These are phyloP conservation scores for Tryphoninae sp. DNA, from an alignment of 2,888 invertebrate species.

Conservation along the genomic window DNA sequence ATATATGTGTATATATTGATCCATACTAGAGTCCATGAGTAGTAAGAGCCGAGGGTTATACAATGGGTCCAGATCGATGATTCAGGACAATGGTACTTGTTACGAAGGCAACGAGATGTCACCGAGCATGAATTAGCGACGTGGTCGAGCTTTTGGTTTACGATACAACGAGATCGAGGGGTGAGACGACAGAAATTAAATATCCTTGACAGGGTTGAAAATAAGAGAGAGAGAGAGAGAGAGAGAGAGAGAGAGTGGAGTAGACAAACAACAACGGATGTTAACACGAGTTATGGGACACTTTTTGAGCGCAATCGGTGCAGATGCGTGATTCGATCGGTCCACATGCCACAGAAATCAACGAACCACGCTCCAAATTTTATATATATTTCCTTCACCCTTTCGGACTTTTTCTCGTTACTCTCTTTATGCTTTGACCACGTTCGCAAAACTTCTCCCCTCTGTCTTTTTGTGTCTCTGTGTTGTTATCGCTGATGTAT, in stretches of 20 bases:
- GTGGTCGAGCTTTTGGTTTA: slow-evolving; percentile 67
- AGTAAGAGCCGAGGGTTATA: slow-evolving; percentile 58
- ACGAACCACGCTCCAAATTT: slow-evolving; percentile 55
- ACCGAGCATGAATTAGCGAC: slow-evolving; percentile 79
- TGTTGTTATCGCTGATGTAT: not conserved
- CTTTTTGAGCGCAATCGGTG: slow-evolving; percentile 65
- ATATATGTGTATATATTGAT: slow-evolving; percentile 25
- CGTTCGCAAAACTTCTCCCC: slow-evolving; percentile 35
- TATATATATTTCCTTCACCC: slow-evolving; percentile 56
- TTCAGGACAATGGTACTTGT: slow-evolving; percentile 79
- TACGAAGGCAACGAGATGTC: slow-evolving; percentile 79
- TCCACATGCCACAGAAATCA: slow-evolving; percentile 61
- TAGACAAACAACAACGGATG: slow-evolving; percentile 30
- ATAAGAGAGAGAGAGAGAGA: slow-evolving; percentile 36
- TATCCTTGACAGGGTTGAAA: slow-evolving; percentile 53
- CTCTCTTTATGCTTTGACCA: slow-evolving; percentile 24
- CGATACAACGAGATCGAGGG: slow-evolving; percentile 63
- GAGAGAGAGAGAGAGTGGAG: slow-evolving; percentile 8
- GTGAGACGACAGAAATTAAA: slow-evolving; percentile 31
- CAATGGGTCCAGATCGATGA: slow-evolving; percentile 72
- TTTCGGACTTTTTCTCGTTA: slow-evolving; percentile 50
- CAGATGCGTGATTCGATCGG: slow-evolving; percentile 68
- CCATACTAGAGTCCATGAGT: not conserved
- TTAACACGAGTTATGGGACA: slow-evolving; percentile 46
- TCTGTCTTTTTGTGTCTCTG: not conserved